These are phyloP conservation scores for Hemichromis elongatus DNA, from an alignment of 2,113 vertebrate species.

Conservation along the genomic window DNA sequence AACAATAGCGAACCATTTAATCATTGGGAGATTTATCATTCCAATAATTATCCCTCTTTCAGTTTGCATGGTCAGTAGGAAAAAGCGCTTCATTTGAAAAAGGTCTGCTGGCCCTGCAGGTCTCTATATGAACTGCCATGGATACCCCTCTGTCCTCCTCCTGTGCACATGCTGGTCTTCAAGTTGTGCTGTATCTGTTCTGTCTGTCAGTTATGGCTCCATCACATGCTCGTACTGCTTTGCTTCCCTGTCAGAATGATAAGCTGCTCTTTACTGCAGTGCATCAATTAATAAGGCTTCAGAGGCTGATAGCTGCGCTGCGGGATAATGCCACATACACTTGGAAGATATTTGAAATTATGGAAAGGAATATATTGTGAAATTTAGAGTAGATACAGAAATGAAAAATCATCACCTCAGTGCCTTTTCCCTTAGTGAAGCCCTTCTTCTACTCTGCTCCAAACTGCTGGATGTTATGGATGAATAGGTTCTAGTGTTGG, in stretches of 20 bases:
- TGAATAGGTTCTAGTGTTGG: conserved; percentile 43
- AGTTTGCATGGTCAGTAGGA: background rate
- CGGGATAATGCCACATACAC: background rate
- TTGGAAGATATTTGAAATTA: background rate
- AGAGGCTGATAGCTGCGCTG: background rate
- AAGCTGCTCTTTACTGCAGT: background rate
- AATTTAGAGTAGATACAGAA: background rate
- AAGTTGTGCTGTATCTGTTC: background rate
- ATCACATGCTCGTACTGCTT: background rate
- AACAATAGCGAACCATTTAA: background rate
- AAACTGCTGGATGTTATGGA: conserved; percentile 7
- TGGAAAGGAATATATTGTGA: background rate
- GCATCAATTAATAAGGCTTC: background rate
- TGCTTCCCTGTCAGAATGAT: background rate
- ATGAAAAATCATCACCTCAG: background rate
- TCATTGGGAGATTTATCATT: background rate
- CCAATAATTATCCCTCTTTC: background rate
- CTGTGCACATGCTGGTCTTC: background rate
- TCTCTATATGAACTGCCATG: background rate
- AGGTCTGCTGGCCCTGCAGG: background rate
- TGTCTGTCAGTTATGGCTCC: background rate
- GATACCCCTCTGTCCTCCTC: background rate
- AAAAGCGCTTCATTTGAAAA: background rate
- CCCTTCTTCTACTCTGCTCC: background rate
- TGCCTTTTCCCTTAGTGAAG: background rate